These are phyloP conservation scores for Maconellicoccus hirsutus DNA, from an alignment of 1,140 invertebrate genomes.

Conservation along the genomic window DNA sequence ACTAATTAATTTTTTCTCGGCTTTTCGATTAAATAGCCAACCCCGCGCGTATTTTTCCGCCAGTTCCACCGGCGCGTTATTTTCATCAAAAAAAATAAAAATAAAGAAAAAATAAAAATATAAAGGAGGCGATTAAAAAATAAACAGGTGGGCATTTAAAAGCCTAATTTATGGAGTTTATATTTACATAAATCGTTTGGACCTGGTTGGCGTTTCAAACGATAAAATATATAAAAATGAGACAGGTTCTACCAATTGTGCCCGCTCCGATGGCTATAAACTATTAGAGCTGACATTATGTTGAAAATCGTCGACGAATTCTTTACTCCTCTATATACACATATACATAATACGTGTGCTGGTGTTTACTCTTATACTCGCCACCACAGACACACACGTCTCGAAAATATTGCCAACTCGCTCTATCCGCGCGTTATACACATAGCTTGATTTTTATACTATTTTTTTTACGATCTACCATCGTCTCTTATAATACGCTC, in stretches of 20 bases:
- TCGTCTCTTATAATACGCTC: too few species aligned
- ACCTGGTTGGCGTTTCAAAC: conserved; percentile 14
- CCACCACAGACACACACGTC: too few species aligned
- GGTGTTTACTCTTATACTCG: too few species aligned
- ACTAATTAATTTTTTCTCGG: too few species aligned
- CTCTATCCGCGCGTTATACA: background rate
- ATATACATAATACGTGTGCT: too few species aligned
- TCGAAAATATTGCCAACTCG: background rate
- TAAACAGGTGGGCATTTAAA: conserved; percentile 19
- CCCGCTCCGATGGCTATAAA: conserved; percentile 15
- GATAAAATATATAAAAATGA: conserved; percentile 23
- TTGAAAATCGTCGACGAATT: conserved; percentile 22
- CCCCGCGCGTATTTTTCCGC: background rate
- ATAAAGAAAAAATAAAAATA: background rate
- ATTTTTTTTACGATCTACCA: background rate
- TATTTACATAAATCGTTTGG: conserved; percentile 17
- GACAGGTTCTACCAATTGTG: conserved; percentile 22
- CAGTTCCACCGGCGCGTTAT: background rate
- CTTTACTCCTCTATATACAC: background rate
- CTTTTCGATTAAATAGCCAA: too few species aligned
- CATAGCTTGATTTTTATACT: background rate
- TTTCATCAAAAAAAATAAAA: background rate
- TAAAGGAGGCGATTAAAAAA: background rate
- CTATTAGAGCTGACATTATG: conserved; percentile 19
- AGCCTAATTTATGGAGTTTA: conserved; percentile 16